These are phyloP conservation scores for Littorina saxatilis DNA, from an alignment of 1,140 invertebrate species.

Conservation along the genomic window DNA sequence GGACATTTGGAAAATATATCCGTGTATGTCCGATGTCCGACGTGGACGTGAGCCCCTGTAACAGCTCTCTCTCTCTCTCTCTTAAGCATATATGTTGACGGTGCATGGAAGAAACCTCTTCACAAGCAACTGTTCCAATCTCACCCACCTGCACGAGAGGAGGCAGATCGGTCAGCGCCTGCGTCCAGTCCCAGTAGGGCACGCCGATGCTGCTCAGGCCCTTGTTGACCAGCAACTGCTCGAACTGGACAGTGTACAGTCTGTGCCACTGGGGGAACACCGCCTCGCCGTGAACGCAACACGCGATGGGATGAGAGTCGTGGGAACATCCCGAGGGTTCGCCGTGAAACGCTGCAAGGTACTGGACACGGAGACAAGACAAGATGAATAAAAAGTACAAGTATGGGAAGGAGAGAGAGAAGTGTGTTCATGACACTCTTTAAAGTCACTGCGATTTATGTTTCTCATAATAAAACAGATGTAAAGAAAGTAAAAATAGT, in stretches of 20 bases:
- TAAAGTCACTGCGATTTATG: too few relatives aligned
- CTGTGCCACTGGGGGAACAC: conserved; percentile 53
- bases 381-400: background rate
- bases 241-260: conserved; percentile 44
- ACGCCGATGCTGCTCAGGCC: conserved; percentile 36
- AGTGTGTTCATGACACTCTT: background rate
- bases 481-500: too few relatives aligned
- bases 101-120: too few relatives aligned
- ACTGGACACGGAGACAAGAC: background rate
- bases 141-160: conserved; percentile 34
- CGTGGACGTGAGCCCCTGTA: too few relatives aligned
- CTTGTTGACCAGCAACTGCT: conserved; percentile 25
- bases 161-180: conserved; percentile 39
- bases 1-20: too few relatives aligned
- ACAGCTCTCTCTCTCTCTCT: conserved; percentile 9
- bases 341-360: background rate
- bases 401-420: background rate
- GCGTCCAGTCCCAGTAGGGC: conserved; percentile 55
- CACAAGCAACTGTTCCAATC: too few relatives aligned
- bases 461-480: background rate
- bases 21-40: too few relatives aligned
- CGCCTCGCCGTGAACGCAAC: conserved; percentile 48
- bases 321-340: conserved; percentile 8
- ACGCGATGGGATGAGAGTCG: conserved; percentile 15
- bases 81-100: too few relatives aligned